Percentiles rank a stretch among this genome's conserved stretches.
These are phyloP conservation scores for Eupithecia centaureata DNA, from an alignment of 2,888 invertebrate species.

Conservation along the genomic window DNA sequence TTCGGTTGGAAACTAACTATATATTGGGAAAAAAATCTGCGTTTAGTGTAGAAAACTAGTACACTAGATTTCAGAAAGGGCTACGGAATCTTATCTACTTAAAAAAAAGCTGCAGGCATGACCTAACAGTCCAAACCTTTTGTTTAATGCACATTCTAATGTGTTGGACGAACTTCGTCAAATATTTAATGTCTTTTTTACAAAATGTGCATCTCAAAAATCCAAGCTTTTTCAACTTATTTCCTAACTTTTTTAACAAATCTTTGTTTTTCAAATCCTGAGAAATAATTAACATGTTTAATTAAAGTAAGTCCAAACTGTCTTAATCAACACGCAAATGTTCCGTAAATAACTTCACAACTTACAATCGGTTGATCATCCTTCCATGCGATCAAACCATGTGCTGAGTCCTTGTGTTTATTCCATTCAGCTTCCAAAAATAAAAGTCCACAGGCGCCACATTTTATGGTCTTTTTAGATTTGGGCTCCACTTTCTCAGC, in stretches of 20 bases:
- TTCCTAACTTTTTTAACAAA: slow-evolving; percentile 48
- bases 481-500: background rate
- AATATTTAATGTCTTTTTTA: slow-evolving; percentile 42
- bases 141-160: slow-evolving; percentile 48
- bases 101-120: slow-evolving; percentile 20
- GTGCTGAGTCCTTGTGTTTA: slow-evolving; percentile 51
- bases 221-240: slow-evolving; percentile 45
- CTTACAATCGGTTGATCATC: slow-evolving; percentile 55
- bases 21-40: too few relatives aligned
- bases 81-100: background rate
- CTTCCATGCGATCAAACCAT: slow-evolving; percentile 58
- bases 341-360: background rate
- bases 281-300: slow-evolving; percentile 25
- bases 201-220: slow-evolving; percentile 57
- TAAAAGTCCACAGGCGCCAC: slow-evolving; percentile 54
- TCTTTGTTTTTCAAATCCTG: slow-evolving; percentile 54
- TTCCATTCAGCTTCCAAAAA: slow-evolving; percentile 55
- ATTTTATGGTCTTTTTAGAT: slow-evolving; percentile 49
- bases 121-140: slow-evolving; percentile 42
- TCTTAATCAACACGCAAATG: background rate
- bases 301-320: background rate
- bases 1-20: too few relatives aligned
- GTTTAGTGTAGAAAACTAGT: too few relatives aligned
- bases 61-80: background rate
- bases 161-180: slow-evolving; percentile 52